A percentile compares a stretch with the other conserved stretches of the same genome.
phyloP scores from a whole-genome alignment of 35 echinoderm and acorn worm species.

The Acanthaster planci region DNA sequence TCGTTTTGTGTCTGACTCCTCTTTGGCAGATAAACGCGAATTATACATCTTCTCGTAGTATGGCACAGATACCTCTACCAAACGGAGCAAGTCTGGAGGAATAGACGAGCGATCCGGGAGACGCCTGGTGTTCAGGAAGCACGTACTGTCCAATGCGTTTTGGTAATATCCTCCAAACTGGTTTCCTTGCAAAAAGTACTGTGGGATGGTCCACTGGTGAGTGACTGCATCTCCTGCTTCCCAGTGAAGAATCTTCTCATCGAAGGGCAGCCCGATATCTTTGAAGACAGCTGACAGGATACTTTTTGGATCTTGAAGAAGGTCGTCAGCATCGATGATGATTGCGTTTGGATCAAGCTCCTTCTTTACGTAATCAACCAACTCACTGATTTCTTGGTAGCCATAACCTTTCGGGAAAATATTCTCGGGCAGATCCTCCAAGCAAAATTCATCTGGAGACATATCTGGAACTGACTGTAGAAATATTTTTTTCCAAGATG shows the following conservation, averaged over 20 bases:
- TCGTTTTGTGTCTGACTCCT: too few species aligned
- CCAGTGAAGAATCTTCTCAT: conserved; percentile 41
- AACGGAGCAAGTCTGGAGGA: neutral
- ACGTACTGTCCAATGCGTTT: neutral
- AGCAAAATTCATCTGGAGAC: neutral
- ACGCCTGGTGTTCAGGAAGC: neutral
- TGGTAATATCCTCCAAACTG: neutral
- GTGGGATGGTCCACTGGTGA: conserved; percentile 24
- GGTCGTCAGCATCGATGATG: conserved; percentile 54
- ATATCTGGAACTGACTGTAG: too few species aligned
- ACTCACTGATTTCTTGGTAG: conserved; percentile 34
- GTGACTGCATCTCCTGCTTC: conserved; percentile 16
- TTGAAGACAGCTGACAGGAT: conserved; percentile 27
- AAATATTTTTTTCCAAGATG: conserved; percentile 40
- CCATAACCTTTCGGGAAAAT: neutral
- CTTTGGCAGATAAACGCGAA: conserved; percentile 9
- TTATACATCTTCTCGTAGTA: conserved; percentile 17
- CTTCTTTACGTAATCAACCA: conserved; percentile 33
- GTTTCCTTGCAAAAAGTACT: neutral
- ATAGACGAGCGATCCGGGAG: neutral
- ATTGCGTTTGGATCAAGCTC: conserved; percentile 17
- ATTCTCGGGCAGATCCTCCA: neutral
- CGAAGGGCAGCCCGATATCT: conserved; percentile 27
- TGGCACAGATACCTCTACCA: conserved; percentile 19
- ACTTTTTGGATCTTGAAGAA: conserved; percentile 21